Base-by-base conservation (phyloP, 2,797 vertebrate species). In the Leuciscus waleckii region DNA sequence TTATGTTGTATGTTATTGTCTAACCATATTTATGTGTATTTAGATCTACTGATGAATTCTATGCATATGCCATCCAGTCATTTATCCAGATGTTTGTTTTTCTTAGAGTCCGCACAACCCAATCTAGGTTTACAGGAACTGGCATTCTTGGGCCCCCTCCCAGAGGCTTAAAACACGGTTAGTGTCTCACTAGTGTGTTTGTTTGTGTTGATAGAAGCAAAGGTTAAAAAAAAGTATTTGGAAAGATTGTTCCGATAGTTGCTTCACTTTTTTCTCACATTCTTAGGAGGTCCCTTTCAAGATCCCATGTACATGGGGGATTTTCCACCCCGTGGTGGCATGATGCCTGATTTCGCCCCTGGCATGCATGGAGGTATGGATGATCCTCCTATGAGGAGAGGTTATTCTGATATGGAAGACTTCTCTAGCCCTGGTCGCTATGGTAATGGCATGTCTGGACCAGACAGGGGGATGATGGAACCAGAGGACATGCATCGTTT, bases 51-150 rank as follows among this genome's bases (percentile, higher is more conserved):
- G 61, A 65, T 10, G 19, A 39, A 69, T 69, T 69, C 17, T 69
- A 37, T 69, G 3, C 19, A 39, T 17, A 8, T 65, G 7, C 54
- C 29, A 71, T 43, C 49, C n/a, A 41, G 26, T 43, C 9, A 74
- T 23, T 37, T 39, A 78, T 11, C 70, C 26, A 39, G 51, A 9
- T 81, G 2, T 51, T 5, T 63, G 2, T 51, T 2, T 88, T 46
- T 81, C 2, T 76, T 0, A 96, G 95, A 89, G 82, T 89, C 94
- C 87, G 93, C 94, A 80, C 71, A 84, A 85, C 94, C 94, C 37
- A 93, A 87, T 86, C 2, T 41, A 67, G 21, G 1, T 91, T 91
- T 69, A 82, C 86, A 43, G 88, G 81, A 77, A 23, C 35, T 41
- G 86, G 79, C 49, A 41, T 79, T 14, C 80, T 74, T n/a, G 87